Conservation (phyloP, 2,888 invertebrate species). For the Corbicula japonica region DNA sequence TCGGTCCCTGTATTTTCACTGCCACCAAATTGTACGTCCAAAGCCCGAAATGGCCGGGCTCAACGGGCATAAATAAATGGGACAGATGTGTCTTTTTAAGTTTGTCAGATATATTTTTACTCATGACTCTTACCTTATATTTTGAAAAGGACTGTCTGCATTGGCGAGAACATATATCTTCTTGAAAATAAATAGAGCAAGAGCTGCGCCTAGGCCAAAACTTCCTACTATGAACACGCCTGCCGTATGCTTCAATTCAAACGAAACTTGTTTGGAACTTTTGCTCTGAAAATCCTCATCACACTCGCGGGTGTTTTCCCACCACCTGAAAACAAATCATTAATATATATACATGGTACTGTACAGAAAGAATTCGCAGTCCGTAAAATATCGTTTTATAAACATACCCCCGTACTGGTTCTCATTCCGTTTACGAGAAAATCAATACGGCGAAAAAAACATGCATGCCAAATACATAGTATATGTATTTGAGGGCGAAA, state of each 20-base stretch:
- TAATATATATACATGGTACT: too few relatives aligned
- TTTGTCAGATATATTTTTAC: too few relatives aligned
- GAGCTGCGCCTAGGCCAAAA: slow-evolving; percentile 76
- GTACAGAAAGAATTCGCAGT: too few relatives aligned
- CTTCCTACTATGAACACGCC: slow-evolving; percentile 82
- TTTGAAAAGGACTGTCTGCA: slow-evolving; percentile 25
- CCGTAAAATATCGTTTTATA: too few relatives aligned
- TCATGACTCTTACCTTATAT: slow-evolving; percentile 37
- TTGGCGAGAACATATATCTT: slow-evolving; percentile 76
- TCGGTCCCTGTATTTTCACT: not conserved
- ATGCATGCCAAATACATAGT: too few relatives aligned
- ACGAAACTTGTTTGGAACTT: slow-evolving; percentile 70
- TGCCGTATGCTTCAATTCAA: slow-evolving; percentile 78
- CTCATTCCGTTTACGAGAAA: too few relatives aligned
- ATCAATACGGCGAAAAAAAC: too few relatives aligned
- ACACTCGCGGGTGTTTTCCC: slow-evolving; percentile 80
- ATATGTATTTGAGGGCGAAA: too few relatives aligned
- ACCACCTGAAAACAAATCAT: slow-evolving; percentile 82
- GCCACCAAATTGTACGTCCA: not conserved
- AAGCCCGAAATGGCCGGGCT: too few relatives aligned
- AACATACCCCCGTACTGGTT: too few relatives aligned
- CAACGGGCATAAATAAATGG: too few relatives aligned
- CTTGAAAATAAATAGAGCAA: slow-evolving; percentile 79
- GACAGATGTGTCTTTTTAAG: too few relatives aligned
- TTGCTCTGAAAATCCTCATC: slow-evolving; percentile 64